Conservation (phyloP, 2,113 vertebrate species). For the Panthera tigris region DNA sequence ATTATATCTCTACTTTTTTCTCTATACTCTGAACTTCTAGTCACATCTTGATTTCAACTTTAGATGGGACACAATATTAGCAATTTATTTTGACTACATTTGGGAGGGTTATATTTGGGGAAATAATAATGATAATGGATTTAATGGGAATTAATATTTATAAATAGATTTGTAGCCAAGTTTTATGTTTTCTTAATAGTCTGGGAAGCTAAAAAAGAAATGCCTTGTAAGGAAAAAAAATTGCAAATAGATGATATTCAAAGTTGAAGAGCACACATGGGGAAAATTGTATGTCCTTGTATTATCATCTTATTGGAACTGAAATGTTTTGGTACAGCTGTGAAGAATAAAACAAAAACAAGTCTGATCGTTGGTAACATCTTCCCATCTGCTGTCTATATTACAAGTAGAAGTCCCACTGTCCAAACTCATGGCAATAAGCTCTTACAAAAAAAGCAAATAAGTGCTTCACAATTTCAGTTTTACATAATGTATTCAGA, state of each 20-base stretch:
- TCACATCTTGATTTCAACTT: not conserved
- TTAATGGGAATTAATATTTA: slow-evolving; percentile 29
- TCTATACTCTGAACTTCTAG: not conserved
- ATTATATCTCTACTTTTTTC: slow-evolving; percentile 1
- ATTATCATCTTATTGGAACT: slow-evolving; percentile 58
- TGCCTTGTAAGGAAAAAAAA: slow-evolving; percentile 42
- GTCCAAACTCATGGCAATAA: slow-evolving; percentile 44
- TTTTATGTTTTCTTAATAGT: slow-evolving; percentile 39
- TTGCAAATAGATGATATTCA: slow-evolving; percentile 57
- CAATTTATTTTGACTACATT: slow-evolving; percentile 33
- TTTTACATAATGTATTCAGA: slow-evolving; percentile 49
- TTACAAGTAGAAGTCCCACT: slow-evolving; percentile 37
- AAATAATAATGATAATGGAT: not conserved
- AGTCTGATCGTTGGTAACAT: slow-evolving; percentile 47
- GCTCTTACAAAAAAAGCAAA: slow-evolving; percentile 48
- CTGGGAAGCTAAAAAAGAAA: slow-evolving; percentile 61
- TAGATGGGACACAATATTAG: not conserved
- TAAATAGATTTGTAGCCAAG: not conserved
- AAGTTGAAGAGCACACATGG: slow-evolving; percentile 55
- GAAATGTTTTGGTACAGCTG: slow-evolving; percentile 65
- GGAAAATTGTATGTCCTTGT: slow-evolving; percentile 57
- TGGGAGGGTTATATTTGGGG: not conserved
- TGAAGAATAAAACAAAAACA: slow-evolving; percentile 60
- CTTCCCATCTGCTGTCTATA: slow-evolving; percentile 62
- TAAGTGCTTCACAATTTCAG: slow-evolving; percentile 40